A percentile compares a stretch with the other conserved stretches of the same genome.
Evolutionary conservation across 2,888 invertebrate genomes (phyloP).

Genomic region (Leptinotarsa tumamoca): DNA sequence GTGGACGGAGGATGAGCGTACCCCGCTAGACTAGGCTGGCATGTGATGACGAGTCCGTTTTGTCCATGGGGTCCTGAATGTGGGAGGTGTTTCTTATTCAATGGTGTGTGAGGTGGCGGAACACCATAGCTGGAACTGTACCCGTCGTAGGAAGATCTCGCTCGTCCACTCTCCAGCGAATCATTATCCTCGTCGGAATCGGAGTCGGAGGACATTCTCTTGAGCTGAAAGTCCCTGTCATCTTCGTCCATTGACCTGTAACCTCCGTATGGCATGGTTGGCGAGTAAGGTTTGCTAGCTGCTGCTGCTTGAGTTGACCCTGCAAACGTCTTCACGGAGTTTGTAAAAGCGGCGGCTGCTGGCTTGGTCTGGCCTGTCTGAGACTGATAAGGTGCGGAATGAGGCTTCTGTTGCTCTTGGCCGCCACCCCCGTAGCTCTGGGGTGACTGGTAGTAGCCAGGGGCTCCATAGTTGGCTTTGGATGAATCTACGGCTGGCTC

Average conservation of each 20-base stretch:
- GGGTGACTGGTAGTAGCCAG: slow-evolving; percentile 32
- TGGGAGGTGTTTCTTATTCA: slow-evolving; percentile 44
- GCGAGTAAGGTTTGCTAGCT: slow-evolving; percentile 15
- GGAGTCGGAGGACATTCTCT: slow-evolving; percentile 2
- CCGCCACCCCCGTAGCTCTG: slow-evolving; percentile 21
- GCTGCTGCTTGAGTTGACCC: not conserved
- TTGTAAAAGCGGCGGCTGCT: slow-evolving; percentile 36
- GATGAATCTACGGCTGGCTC: slow-evolving; percentile 52
- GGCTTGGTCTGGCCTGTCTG: slow-evolving; percentile 32
- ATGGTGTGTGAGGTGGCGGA: slow-evolving; percentile 24
- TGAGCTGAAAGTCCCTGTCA: slow-evolving; percentile 13
- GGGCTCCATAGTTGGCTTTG: slow-evolving; percentile 37
- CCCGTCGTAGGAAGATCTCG: slow-evolving; percentile 32
- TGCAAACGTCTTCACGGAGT: slow-evolving; percentile 44
- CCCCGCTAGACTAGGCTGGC: slow-evolving; percentile 64
- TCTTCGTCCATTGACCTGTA: slow-evolving; percentile 39
- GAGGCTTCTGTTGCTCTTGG: slow-evolving; percentile 38
- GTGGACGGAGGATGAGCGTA: slow-evolving; percentile 56
- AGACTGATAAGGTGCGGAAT: slow-evolving; percentile 33
- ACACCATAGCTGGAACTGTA: slow-evolving; percentile 33
- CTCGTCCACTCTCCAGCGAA: not conserved
- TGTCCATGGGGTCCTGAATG: slow-evolving; percentile 45
- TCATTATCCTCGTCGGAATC: not conserved
- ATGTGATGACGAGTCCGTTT: slow-evolving; percentile 64
- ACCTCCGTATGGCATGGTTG: slow-evolving; percentile 20